Evolutionary conservation across 1,140 invertebrate species (phyloP), one percentile per base, ranked within the genome.

Genomic region (Colletes gigas): DNA sequence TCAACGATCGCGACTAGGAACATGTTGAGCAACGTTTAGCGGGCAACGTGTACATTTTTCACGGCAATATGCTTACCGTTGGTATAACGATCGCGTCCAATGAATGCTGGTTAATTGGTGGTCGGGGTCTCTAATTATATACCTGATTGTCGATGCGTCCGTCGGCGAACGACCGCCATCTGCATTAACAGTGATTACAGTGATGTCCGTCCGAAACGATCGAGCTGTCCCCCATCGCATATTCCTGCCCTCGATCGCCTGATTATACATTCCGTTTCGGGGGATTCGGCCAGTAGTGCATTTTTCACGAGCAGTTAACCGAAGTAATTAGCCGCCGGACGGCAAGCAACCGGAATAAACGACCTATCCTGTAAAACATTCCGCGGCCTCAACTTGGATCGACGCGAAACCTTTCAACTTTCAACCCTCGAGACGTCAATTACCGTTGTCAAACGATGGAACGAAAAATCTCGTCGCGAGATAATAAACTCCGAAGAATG

Each of bases 141-240:
- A 76, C 77, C 81, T 83, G 87, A 88, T 88, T 88, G 86, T 88
- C 86, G 83, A 82, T 88, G 87, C 86, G 70, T 63, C 78, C 85
- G 82, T 87, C 83, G 81, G 14, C 79, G 67, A 67, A 60, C 78
- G 66, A 65, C 77, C 77, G 79, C 83, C 86, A 87, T 88, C 85
- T 81, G 87, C 86, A 88, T 88, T 88, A 86, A 86, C 86, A 88
- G 86, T 88, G 87, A 88, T 88, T 88, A 88, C 83, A 88, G 87
- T 86, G 87, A 88, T 83, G 81, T 81, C 71, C 81, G 73, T 55
- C 65, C 71, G 79, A 72, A 87, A 82, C 83, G 82, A 78, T 84
- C 78, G 67, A 50, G 69, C n/a, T 41, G 41, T 41, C 59, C 47
- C 52, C 39, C 7, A 12, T 50, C 71, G 78, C 57, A n/a, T 54